Evolutionary conservation across 2,113 vertebrate genomes (phyloP).

Genomic region (Odobenus rosmarus): DNA sequence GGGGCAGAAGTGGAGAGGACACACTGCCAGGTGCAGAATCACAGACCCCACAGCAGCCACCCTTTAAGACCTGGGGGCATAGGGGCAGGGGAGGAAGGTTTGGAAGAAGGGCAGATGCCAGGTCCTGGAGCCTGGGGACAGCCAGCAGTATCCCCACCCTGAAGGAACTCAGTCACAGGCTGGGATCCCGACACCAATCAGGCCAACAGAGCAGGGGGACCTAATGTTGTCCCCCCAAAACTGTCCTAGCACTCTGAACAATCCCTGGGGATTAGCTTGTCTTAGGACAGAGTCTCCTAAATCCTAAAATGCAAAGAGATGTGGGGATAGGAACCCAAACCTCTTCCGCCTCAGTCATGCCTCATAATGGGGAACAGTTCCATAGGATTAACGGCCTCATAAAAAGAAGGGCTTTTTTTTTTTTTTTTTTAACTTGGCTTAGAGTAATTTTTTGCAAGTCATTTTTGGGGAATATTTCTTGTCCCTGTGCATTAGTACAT

Average conservation of each 20-base stretch:
- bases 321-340: neutral
- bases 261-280: neutral
- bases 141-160: neutral
- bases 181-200: neutral
- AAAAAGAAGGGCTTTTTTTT: neutral
- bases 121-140: neutral
- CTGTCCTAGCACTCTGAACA: neutral
- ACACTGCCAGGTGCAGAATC: neutral
- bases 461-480: neutral
- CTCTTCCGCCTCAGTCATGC: neutral
- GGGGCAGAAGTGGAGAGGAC: neutral
- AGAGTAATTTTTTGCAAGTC: slow-evolving; percentile 20
- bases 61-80: neutral
- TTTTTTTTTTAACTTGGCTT: neutral
- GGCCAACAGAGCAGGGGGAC: too few relatives aligned
- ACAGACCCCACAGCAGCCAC: neutral
- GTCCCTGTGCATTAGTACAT: neutral
- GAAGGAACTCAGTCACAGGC: neutral
- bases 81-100: accelerated
- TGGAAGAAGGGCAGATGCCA: neutral
- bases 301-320: neutral
- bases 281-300: neutral
- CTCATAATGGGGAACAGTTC: neutral
- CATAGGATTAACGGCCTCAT: neutral
- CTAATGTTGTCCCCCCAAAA: accelerated